These are phyloP conservation scores for Oreotrochilus melanogaster DNA, from an alignment of 2,113 vertebrate genomes.

Conservation along the genomic window DNA sequence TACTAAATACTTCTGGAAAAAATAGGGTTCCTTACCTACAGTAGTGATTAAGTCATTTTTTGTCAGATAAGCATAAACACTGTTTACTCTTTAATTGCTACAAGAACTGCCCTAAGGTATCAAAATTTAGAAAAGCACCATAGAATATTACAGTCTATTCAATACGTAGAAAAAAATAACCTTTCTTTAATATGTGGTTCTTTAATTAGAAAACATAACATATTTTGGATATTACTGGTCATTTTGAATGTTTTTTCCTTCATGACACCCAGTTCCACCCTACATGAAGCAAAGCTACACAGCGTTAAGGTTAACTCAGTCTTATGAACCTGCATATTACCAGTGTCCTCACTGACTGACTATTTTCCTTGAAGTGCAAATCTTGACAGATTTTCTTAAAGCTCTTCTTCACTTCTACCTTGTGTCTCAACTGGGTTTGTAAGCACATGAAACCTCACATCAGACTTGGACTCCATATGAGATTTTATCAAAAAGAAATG, in stretches of 20 bases:
- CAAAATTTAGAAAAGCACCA: not conserved
- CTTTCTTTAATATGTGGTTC: not conserved
- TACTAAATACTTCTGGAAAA: not conserved
- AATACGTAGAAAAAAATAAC: not conserved
- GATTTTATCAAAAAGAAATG: not conserved
- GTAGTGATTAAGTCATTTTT: not conserved
- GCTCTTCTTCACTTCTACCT: not conserved
- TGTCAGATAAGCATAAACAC: not conserved
- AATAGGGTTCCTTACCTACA: not conserved
- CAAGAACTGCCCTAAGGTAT: not conserved
- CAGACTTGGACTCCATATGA: not conserved
- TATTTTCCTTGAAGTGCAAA: not conserved
- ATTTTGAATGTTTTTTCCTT: not conserved
- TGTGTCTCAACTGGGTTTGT: not conserved
- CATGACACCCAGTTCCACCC: not conserved
- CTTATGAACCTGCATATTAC: not conserved
- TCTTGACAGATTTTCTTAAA: not conserved
- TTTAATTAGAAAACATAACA: not conserved
- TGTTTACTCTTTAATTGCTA: not conserved
- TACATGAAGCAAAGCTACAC: not conserved
- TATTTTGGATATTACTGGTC: not conserved
- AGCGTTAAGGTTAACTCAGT: not conserved
- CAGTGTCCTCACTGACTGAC: not conserved
- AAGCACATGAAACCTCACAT: not conserved
- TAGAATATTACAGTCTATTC: not conserved